Evolutionary conservation across 2,113 vertebrate genomes (phyloP), one percentile per base, ranked within the genome.

Genomic region (Telmatochromis bifrenatus): DNA sequence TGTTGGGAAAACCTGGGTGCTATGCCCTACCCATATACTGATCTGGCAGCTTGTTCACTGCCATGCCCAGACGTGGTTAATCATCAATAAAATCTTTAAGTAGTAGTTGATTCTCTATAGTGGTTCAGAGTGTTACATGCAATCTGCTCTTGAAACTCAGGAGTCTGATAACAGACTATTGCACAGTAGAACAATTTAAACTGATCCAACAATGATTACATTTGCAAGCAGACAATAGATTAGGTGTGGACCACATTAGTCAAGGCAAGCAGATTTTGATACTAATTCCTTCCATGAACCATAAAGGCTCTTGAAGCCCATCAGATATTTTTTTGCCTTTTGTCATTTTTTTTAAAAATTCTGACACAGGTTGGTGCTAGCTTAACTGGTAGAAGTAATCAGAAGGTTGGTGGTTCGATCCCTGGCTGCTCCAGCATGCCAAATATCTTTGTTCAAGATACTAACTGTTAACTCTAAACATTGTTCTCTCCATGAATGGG

Each of bases 1-100:
- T 79, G 86, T n/a, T 90, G 89, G 86, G 89, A 88, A 83, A 85
- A 85, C 37, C 12, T 90, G 33, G 89, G 86, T 23, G 60, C 33
- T 14, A 81, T 90, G 89, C 86, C 86, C 1, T 35, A 83, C 17
- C 89, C 89, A 23, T 88, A 90, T 35, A 81, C 86, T 19, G 83
- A 90, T 83, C 53, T 88, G n/a, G 83, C 83, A 31, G 83, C 55
- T 83, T 90, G 89, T 9, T 80, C 53, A 23, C 11, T 87, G 39
- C 39, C 79, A 0, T 35, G 51, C 17, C 51, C 70, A 37, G 35
- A 81, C 6, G 1, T 42, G 10, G 2, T 10, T 28, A 26, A 79
- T 55, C 53, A 37, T 11, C 4, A 35, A 12, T 51, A 42, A 23
- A 51, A 51, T 17, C 3, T 77, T 77, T 49, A 75, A 31, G 9